phyloP scores from a whole-genome alignment of 2,113 vertebrate genomes.

The Struthidea cinerea region DNA sequence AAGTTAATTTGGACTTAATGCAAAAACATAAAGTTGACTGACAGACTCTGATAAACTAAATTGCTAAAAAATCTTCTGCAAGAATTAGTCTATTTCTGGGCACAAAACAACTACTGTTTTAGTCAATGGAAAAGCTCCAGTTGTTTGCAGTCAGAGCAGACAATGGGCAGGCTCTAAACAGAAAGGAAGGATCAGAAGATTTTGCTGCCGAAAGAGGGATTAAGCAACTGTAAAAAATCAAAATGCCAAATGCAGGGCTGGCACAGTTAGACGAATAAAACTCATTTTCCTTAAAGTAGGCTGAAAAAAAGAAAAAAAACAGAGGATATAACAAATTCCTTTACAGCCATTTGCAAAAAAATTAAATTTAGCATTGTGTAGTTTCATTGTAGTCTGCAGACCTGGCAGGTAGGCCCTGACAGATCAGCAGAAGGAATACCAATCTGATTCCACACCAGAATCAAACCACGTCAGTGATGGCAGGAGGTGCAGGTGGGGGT shows the following conservation, averaged over 20 bases:
- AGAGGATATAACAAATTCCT: not conserved
- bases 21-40: not conserved
- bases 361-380: not conserved
- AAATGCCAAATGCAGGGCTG: not conserved
- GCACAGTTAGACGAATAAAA: not conserved
- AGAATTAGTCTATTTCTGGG: not conserved
- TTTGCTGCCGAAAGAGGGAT: not conserved
- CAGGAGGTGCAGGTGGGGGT: not conserved
- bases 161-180: not conserved
- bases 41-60: not conserved
- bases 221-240: not conserved
- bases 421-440: not conserved
- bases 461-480: not conserved
- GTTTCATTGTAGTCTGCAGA: not conserved
- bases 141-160: not conserved
- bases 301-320: not conserved
- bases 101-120: not conserved
- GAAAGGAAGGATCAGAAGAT: not conserved
- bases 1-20: not conserved
- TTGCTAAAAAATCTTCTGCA: not conserved
- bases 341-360: not conserved
- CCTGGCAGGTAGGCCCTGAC: not conserved
- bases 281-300: not conserved
- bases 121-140: not conserved
- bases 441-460: not conserved